Evolutionary conservation across 2,888 invertebrate genomes (phyloP), one percentile per base, ranked within the genome.

Genomic region (Loripinus fragilis): DNA sequence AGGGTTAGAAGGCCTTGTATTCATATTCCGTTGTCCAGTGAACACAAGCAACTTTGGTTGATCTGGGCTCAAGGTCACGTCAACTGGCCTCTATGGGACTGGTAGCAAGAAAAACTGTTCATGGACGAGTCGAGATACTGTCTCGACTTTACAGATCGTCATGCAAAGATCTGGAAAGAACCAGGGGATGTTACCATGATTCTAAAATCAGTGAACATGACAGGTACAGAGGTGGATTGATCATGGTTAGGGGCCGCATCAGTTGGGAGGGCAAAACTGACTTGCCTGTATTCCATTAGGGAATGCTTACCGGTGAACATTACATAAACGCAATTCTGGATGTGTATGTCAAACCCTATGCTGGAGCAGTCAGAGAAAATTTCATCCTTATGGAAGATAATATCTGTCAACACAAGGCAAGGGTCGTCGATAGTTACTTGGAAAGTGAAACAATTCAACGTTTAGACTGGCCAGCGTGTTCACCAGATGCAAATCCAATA

Each of bases 1-100:
- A 50, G 23, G 50, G 50, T n/a, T n/a, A 50, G 12, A 50, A 50
- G n/a, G 50, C 50, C 50, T 12, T 50, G n/a, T 50, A 50, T 50
- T n/a, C 50, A n/a, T 12, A 50, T 50, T 50, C 50, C 50, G 50
- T 5, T 50, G 23, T n/a, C 50, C 5, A 8, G 12, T 12, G 50
- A n/a, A 12, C 50, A 50, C 50, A 50, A n/a, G 50, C 50, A 50
- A n/a, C 23, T 7, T n/a, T n/a, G 50, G 7, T 50, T 12, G 7
- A 50, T 12, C 50, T 50, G 50, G 50, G 50, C 50, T 7, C 50
- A 50, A 20, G 50, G n/a, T 7, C 23, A 50, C 50, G 50, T 50
- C 50, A 50, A n/a, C 20, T 50, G 50, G 50, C 23, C 50, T n/a
- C 50, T n/a, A n/a, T 7, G 5, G 50, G 15, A n/a, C 15, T n/a